Evolutionary conservation across 2,113 vertebrate species (phyloP).

Genomic region (Corythoichthys intestinalis): DNA sequence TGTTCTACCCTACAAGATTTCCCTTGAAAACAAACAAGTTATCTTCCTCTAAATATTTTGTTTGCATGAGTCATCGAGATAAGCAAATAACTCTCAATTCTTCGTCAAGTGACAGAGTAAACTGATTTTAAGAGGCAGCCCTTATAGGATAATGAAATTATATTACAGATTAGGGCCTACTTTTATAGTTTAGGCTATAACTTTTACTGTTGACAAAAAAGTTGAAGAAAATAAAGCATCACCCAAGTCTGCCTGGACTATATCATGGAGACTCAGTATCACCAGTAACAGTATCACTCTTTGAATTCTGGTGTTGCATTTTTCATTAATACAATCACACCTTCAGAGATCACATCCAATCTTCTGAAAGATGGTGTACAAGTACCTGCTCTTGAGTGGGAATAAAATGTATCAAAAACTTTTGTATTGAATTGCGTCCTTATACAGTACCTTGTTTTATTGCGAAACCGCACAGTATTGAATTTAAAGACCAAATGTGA

Average conservation of each 20-base stretch:
- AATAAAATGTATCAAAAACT: background rate
- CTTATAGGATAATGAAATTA: background rate
- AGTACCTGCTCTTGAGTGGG: background rate
- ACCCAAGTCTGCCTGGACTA: background rate
- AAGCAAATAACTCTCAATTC: slow-evolving; percentile 4
- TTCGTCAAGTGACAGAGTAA: background rate
- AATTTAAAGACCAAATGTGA: too few relatives aligned
- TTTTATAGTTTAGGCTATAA: background rate
- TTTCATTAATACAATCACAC: slow-evolving; percentile 1
- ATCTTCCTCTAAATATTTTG: slow-evolving; percentile 12
- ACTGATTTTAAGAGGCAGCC: background rate
- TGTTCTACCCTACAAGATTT: slow-evolving; percentile 11
- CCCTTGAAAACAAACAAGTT: background rate
- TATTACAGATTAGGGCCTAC: background rate
- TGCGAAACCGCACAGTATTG: too few relatives aligned
- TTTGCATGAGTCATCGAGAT: slow-evolving; percentile 1
- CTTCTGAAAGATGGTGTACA: background rate
- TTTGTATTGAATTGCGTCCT: background rate
- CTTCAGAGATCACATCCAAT: slow-evolving; percentile 1
- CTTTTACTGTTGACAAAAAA: background rate
- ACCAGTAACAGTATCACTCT: background rate
- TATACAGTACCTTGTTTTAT: background rate
- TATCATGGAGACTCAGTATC: background rate
- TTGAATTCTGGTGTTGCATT: background rate
- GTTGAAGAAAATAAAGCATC: background rate